Evolutionary conservation across 2,888 invertebrate genomes (phyloP), one percentile per base, ranked within the genome.

Genomic region (Exocentrus adspersus): DNA sequence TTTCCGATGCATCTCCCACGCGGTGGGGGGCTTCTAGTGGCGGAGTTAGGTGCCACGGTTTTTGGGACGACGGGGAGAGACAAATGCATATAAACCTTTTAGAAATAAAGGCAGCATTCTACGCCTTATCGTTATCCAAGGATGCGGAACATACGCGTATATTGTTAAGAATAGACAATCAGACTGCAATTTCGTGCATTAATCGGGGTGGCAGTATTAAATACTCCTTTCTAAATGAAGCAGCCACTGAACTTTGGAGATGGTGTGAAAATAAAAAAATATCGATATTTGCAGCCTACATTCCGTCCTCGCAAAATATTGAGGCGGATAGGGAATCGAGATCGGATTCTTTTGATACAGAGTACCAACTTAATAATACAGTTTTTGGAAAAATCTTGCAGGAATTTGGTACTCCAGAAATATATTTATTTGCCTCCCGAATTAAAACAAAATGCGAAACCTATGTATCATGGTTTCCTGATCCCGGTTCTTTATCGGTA

Each of bases 401-500:
- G 2, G 1, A 10, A n/a, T 10, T 32, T 10, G 32, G 32, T 7
- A 7, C 9, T 9, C 32, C 32, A 7, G 32, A 32, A 32, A 32
- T 32, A 7, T 9, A 32, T 9, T 42, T 45, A 43, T 19, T 43
- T 10, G 43, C 1, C 9, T 17, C 19, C 9, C 3, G 7, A 10
- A 2, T 45, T 19, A 30, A 52, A 10, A 19, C 20, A 20, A 60
- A 43, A 28, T 30, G 52, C 3, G 2, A 16, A 30, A 24, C 14
- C 4, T 30, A 10, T 17, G n/a, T 10, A 21, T 61, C 52, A 60
- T 20, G 12, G 12, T 32, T 32, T 32, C 32, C 32, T 2, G 73
- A 74, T 52, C 73, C 74, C 0, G 59, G 65, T 3, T 64, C 72
- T 0, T 14, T 54, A 1, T 63, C 54, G 1, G 60, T 76, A 0